Evolutionary conservation across 2,888 invertebrate genomes (phyloP).

Genomic region (Phaedon cochleariae): DNA sequence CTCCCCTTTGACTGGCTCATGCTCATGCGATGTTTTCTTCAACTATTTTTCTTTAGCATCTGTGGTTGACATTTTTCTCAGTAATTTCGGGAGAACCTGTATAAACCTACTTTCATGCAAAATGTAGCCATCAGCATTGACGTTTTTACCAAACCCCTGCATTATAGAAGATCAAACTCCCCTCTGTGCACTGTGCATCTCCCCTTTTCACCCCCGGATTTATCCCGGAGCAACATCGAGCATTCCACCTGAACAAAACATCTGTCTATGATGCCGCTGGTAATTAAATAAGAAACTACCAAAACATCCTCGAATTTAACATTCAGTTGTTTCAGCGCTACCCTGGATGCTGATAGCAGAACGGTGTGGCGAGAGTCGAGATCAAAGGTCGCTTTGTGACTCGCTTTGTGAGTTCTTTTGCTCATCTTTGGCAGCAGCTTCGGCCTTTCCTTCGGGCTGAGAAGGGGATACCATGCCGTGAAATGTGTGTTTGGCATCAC

Average conservation of each 20-base stretch:
- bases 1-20: too few species aligned
- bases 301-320: conserved; percentile 19
- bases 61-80: too few species aligned
- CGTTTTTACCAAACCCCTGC: too few species aligned
- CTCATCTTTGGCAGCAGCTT: conserved; percentile 22
- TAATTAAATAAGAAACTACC: conserved; percentile 41
- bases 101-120: too few species aligned
- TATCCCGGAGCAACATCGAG: neutral
- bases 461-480: neutral
- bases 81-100: too few species aligned
- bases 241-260: conserved; percentile 35
- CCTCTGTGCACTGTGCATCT: neutral
- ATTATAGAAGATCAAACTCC: neutral
- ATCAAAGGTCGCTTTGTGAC: conserved; percentile 45
- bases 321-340: conserved; percentile 22
- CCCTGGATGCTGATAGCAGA: neutral
- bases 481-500: neutral
- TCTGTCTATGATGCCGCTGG: conserved; percentile 42
- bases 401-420: conserved; percentile 39
- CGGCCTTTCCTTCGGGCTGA: conserved; percentile 14
- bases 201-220: too few species aligned
- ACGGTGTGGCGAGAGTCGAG: conserved; percentile 26
- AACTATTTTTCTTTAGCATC: too few species aligned
- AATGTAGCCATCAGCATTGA: too few species aligned
- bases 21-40: too few species aligned